Percentiles rank a stretch among this genome's conserved stretches.
These are phyloP conservation scores for Orchesella cincta DNA, from an alignment of 1,140 invertebrate genomes.

Conservation along the genomic window DNA sequence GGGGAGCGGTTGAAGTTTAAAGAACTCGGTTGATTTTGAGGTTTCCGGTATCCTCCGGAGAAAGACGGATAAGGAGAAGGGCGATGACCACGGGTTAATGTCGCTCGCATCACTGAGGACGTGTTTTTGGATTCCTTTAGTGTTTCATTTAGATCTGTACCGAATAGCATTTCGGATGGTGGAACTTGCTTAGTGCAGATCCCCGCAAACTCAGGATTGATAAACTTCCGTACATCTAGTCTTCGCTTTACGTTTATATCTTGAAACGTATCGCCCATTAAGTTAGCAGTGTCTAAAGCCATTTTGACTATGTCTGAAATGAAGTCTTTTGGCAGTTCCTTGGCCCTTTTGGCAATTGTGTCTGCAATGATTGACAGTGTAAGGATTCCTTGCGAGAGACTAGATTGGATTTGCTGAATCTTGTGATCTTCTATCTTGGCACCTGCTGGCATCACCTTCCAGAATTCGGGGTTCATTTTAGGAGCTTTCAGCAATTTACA, in stretches of 20 bases:
- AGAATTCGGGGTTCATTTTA: constrained; percentile 35
- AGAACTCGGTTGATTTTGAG: constrained; percentile 28
- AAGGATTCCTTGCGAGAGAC: background rate
- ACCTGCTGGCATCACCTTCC: constrained; percentile 26
- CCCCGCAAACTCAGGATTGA: background rate
- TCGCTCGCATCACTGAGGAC: background rate
- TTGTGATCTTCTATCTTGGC: constrained; percentile 18
- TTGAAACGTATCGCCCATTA: constrained; percentile 4
- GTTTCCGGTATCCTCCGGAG: background rate
- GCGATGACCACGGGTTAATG: background rate
- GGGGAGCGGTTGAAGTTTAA: constrained; percentile 7
- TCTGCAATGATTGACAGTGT: constrained; percentile 25
- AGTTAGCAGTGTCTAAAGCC: constrained; percentile 17
- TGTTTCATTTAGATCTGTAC: constrained; percentile 34
- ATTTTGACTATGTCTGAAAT: background rate
- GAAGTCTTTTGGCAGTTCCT: background rate
- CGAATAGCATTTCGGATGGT: constrained; percentile 35
- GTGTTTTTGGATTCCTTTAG: background rate
- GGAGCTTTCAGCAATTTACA: constrained; percentile 21
- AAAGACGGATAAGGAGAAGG: background rate
- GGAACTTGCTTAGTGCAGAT: constrained; percentile 16
- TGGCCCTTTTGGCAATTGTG: background rate
- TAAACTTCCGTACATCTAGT: background rate
- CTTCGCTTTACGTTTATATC: constrained; percentile 29
- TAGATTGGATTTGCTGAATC: constrained; percentile 24